A percentile compares a stretch with the other conserved stretches of the same genome.
These are phyloP conservation scores for Xestia c-nigrum DNA, from an alignment of 2,888 invertebrate genomes.

Conservation along the genomic window DNA sequence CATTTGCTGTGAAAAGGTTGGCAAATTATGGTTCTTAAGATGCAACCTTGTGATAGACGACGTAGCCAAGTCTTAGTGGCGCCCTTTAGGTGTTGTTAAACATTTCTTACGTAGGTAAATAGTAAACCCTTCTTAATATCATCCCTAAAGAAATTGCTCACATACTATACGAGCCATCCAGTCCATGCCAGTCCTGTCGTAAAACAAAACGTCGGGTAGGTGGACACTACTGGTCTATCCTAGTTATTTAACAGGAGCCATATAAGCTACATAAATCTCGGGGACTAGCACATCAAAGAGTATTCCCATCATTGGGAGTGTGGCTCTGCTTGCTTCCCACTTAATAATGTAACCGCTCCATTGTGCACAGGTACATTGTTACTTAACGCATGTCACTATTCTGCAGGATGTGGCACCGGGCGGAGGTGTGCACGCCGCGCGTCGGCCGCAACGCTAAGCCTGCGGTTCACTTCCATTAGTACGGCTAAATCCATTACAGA, in stretches of 20 bases:
- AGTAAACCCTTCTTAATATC: neutral
- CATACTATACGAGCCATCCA: neutral
- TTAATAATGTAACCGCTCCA: slow-evolving; percentile 65
- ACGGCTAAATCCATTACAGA: slow-evolving; percentile 83
- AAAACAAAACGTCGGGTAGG: neutral
- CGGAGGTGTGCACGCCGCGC: slow-evolving; percentile 66
- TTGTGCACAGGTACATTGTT: slow-evolving; percentile 46
- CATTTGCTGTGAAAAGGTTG: neutral
- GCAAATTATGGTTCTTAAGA: neutral
- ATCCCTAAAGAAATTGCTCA: neutral
- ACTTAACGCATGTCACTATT: slow-evolving; percentile 72
- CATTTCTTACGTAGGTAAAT: neutral
- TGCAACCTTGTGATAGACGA: neutral
- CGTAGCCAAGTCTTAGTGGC: neutral
- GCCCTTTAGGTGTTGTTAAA: neutral
- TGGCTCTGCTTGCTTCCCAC: slow-evolving; percentile 39
- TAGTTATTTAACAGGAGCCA: slow-evolving; percentile 5
- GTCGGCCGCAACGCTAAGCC: slow-evolving; percentile 81
- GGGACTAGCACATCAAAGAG: slow-evolving; percentile 31
- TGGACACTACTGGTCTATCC: neutral
- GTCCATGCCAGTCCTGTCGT: neutral
- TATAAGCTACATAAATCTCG: slow-evolving; percentile 31
- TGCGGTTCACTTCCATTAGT: slow-evolving; percentile 87
- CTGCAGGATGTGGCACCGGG: slow-evolving; percentile 72
- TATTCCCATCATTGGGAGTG: slow-evolving; percentile 39